Evolutionary conservation across 2,888 invertebrate species (phyloP), one percentile per base, ranked within the genome.

Genomic region (Matsumyia berberina): DNA sequence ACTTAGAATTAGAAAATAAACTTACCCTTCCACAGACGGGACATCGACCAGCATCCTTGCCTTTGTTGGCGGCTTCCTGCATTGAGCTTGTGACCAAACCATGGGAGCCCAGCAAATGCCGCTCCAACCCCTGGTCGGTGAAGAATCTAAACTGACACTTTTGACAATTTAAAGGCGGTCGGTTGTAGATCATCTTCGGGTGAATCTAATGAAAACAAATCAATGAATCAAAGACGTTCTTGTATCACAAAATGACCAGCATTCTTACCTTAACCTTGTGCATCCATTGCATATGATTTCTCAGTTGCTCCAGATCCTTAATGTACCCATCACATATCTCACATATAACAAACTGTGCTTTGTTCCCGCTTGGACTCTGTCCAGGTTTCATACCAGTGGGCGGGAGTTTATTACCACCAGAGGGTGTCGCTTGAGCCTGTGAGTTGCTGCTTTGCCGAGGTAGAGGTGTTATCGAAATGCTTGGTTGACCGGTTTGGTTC

Each of bases 261-360:
- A 29, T 9, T 33, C 51, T 70, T 77, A 92, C 92, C 92, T 97
- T 97, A 87, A 97, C 97, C 94, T 98, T 98, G 92, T 98, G 98
- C 91, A 98, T 98, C 97, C 97, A 98, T 90, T 97, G 98, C 97
- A 98, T 98, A 90, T 98, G 98, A 91, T 98, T 98, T 86, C 98
- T 94, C 86, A 98, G 92, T 90, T 98, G 97, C 89, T 98, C 97
- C 89, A 98, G 93, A 92, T 98, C 98, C 93, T 98, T 97, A 86
- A 98, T 98, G 90, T 98, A 98, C 19, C 98, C 98, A 90, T 98
- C 98, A 92, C 98, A 99, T 86, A 98, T 98, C 93, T 98, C 98
- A 92, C 98, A 99, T 87, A 98, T 97, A 87, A 98, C 97, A 92
- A 97, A 97, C 31, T 96, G 95, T 88, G 95, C 95, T 91, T 97